These are phyloP conservation scores for Cyclophora albipunctata DNA, from an alignment of 2,888 invertebrate genomes.

Conservation along the genomic window DNA sequence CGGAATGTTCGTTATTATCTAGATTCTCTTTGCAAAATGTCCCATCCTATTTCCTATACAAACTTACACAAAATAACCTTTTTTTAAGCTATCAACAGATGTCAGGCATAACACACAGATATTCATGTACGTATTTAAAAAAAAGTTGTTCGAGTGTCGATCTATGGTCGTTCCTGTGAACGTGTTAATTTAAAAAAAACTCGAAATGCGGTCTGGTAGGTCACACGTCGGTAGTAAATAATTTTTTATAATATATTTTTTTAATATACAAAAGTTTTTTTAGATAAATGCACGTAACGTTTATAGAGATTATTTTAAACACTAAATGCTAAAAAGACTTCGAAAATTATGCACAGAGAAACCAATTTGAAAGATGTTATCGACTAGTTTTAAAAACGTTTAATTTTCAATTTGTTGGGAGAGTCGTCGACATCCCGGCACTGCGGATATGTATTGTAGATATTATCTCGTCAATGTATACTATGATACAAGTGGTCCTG, in stretches of 20 bases:
- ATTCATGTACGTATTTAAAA: conserved; percentile 43
- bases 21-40: conserved; percentile 75
- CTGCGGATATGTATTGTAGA: conserved; percentile 64
- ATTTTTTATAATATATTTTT: conserved; percentile 26
- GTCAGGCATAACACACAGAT: conserved; percentile 62
- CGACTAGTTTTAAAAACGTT: conserved; percentile 64
- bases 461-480: conserved; percentile 20
- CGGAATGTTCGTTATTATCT: conserved; percentile 73
- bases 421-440: conserved; percentile 59
- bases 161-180: conserved; percentile 18
- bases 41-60: conserved; percentile 75
- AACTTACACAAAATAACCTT: conserved; percentile 70
- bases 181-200: conserved; percentile 16
- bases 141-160: conserved; percentile 45
- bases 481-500: too few relatives aligned
- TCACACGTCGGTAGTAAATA: conserved; percentile 46
- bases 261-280: conserved; percentile 43
- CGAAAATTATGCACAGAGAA: conserved; percentile 63
- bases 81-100: conserved; percentile 68
- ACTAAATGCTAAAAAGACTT: conserved; percentile 66
- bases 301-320: conserved; percentile 46
- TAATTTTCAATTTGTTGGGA: conserved; percentile 51
- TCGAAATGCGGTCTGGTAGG: conserved; percentile 70
- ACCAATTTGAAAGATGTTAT: conserved; percentile 58
- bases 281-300: conserved; percentile 66